Evolutionary conservation across 2,113 vertebrate genomes (phyloP), one percentile per base, ranked within the genome.

Genomic region (Rhizomys pruinosus): DNA sequence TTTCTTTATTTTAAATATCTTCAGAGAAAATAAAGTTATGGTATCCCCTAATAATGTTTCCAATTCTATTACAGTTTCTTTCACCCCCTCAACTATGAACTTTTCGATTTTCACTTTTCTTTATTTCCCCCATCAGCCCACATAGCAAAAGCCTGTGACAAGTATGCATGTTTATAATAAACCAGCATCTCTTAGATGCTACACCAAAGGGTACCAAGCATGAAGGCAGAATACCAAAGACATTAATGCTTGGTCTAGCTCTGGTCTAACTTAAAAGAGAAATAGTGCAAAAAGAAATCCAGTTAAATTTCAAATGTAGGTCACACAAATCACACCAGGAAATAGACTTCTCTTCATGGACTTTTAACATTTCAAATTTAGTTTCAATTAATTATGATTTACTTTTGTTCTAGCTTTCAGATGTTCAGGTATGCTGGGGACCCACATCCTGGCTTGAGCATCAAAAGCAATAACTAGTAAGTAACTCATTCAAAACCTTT

Each of bases 401-500:
- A 32, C 69, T 85, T 96, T 68, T 69, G 7, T 61, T 29, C 52
- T 94, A 27, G 84, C 37, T 4, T 2, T 44, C 72, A 84, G 32
- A 27, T 3, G 2, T 0, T 77, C 76, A 90, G 91, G 77, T 3
- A 16, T 69, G 39, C 20, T 27, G 5, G 19, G 32, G 87, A 77
- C 37, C 39, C 44, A 32, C 73, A 63, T 34, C 22, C 81, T 15
- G 76, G 59, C 79, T 61, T 94, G 39, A 82, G 34, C 7, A 87
- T 90, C 93, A 42, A 78, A 96, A 96, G 97, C 34, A 76, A 92
- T 94, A 72, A 90, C 66, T 68, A 92, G 47, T 42, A 91, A 92
- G 47, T 42, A 91, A 90, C 89, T 95, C 93, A 94, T 66, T 80
- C 68, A 90, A 95, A 96, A 92, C 25, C 85, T 95, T 97, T 97